Evolutionary conservation across 1,140 invertebrate genomes (phyloP).

Genomic region (Aphidius ervi): DNA sequence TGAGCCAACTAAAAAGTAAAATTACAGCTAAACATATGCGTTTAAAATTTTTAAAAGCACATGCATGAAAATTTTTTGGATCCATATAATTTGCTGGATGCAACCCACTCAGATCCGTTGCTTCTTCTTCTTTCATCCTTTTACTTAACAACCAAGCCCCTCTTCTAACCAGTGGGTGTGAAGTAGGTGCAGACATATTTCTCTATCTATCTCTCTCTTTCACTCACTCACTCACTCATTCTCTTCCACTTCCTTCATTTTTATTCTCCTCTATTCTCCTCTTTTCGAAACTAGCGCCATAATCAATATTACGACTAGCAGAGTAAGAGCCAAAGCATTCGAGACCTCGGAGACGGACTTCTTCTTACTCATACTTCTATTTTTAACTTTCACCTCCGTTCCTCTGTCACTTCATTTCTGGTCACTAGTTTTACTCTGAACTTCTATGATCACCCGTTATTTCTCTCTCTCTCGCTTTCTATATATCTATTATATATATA

Average conservation of each 20-base stretch:
- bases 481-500: not conserved
- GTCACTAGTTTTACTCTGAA: not conserved
- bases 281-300: constrained; percentile 33
- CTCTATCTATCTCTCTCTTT: constrained; percentile 26
- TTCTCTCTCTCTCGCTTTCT: not conserved
- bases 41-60: too few species aligned
- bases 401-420: constrained; percentile 15
- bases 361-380: constrained; percentile 36
- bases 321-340: not conserved
- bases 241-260: constrained; percentile 14
- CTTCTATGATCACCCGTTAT: too few species aligned
- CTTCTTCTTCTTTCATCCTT: too few species aligned
- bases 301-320: constrained; percentile 50
- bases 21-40: too few species aligned
- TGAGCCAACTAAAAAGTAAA: too few species aligned
- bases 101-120: too few species aligned
- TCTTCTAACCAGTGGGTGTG: constrained; percentile 25
- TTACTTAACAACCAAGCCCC: too few species aligned
- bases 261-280: constrained; percentile 26
- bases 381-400: constrained; percentile 17
- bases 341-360: constrained; percentile 44
- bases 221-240: constrained; percentile 12
- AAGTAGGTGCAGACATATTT: constrained; percentile 22
- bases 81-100: too few species aligned
- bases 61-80: too few species aligned